Conservation (phyloP, 2,113 vertebrate species). For the Siphamia tubifer region DNA sequence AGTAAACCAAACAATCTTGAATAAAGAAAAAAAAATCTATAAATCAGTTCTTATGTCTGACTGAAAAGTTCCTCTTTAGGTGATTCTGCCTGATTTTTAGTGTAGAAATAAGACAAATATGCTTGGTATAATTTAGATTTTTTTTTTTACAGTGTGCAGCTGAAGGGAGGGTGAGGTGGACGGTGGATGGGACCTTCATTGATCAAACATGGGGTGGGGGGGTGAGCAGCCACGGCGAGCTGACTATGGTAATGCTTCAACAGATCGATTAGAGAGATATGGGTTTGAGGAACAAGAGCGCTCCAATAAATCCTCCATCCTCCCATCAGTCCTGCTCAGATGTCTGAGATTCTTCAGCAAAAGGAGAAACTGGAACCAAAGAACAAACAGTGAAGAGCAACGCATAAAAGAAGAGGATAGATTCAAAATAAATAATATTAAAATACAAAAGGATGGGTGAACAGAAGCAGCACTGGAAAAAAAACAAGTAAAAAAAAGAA, state of each 20-base stretch:
- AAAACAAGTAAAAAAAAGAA: no score
- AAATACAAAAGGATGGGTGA: no score
- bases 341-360: conserved; percentile 33
- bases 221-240: conserved; percentile 32
- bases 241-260: conserved; percentile 66
- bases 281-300: conserved; percentile 50
- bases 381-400: conserved; percentile 27
- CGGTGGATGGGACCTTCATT: conserved; percentile 49
- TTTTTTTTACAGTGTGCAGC: no score
- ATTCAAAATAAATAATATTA: no score
- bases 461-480: no score
- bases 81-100: no score
- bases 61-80: no score
- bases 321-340: conserved; percentile 21
- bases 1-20: no score
- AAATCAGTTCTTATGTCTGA: no score
- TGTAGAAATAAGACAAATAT: no score
- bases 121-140: no score
- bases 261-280: conserved; percentile 66
- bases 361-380: neutral
- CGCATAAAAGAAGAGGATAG: neutral
- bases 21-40: no score
- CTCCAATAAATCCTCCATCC: conserved; percentile 55
- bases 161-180: neutral
- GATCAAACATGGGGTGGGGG: conserved; percentile 42